These are phyloP conservation scores for Drosophila melanogaster DNA, from an alignment of 1,140 invertebrate genomes.

Conservation along the genomic window Release_6_plus_ISO1_MT NT_033779.5:13191501-13192000, in stretches of 20 bases:
- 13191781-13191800: background rate
- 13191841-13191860: background rate
- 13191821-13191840: background rate
- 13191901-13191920: conserved; percentile 56
- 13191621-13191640: conserved; percentile 30
- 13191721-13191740: conserved; percentile 61
- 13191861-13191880: background rate
- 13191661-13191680: background rate
- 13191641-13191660: background rate
- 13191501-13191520: conserved; percentile 38
- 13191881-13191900: conserved; percentile 25
- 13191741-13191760: conserved; percentile 34
- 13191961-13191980: background rate
- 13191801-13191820: background rate
- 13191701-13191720: conserved; percentile 9
- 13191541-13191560: conserved; percentile 11
- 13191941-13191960: conserved; percentile 14
- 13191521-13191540: conserved; percentile 31
- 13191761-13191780: conserved; percentile 12
- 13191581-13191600: background rate
- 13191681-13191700: background rate
- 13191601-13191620: conserved; percentile 27
- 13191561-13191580: background rate
- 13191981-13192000: background rate
- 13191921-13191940: conserved; percentile 55